Conservation (phyloP, 2,797 vertebrate genomes). For the Miichthys miiuy region DNA sequence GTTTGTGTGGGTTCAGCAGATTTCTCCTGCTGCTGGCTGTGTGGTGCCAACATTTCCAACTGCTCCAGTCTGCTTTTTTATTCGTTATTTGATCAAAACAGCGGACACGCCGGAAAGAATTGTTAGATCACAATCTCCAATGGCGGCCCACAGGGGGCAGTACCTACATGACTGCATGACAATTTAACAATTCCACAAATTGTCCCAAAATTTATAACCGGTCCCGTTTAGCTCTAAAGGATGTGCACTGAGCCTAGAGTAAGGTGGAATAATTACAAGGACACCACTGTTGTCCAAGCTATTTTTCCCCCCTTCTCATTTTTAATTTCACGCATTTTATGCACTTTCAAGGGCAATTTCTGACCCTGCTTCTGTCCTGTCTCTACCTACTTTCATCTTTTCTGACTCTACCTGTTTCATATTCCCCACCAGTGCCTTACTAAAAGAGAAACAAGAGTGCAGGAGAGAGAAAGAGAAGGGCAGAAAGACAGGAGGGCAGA, state of each 20-base stretch:
- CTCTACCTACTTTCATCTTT: slow-evolving; percentile 70
- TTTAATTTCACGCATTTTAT: slow-evolving; percentile 80
- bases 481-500: slow-evolving; percentile 68
- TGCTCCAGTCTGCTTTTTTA: slow-evolving; percentile 2
- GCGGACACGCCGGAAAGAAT: background rate
- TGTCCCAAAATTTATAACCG: slow-evolving; percentile 14
- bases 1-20: slow-evolving; percentile 42
- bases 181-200: slow-evolving; percentile 20
- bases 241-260: slow-evolving; percentile 21
- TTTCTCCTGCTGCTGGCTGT: slow-evolving; percentile 23
- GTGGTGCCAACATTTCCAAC: slow-evolving; percentile 16
- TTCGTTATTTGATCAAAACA: slow-evolving; percentile 1
- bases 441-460: slow-evolving; percentile 54
- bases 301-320: slow-evolving; percentile 61
- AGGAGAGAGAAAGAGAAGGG: slow-evolving; percentile 35
- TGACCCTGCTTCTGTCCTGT: slow-evolving; percentile 64
- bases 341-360: slow-evolving; percentile 74
- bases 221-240: slow-evolving; percentile 29
- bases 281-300: slow-evolving; percentile 36
- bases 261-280: slow-evolving; percentile 50
- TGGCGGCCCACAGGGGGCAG: slow-evolving; percentile 46
- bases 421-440: slow-evolving; percentile 67
- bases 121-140: slow-evolving; percentile 26
- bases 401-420: slow-evolving; percentile 67
- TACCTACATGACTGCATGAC: slow-evolving; percentile 25